Conservation (phyloP, 2,797 vertebrate genomes). For the Pseudochirops corinnae region DNA sequence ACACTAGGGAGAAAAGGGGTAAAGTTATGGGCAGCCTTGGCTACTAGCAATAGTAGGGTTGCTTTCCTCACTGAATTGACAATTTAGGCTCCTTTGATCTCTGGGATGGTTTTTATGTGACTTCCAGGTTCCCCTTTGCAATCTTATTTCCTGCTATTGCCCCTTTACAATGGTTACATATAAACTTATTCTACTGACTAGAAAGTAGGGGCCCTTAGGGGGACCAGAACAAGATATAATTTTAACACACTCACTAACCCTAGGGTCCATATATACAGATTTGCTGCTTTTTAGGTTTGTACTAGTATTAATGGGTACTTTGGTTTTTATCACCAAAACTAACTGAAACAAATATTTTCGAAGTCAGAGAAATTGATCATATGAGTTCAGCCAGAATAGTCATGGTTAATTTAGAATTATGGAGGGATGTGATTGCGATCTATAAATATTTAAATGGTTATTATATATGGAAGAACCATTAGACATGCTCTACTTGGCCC, state of each 20-base stretch:
- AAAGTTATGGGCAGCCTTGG: not conserved
- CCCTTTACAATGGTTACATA: not conserved
- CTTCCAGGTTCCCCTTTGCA: not conserved
- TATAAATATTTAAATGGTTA: not conserved
- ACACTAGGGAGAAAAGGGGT: conserved; percentile 23
- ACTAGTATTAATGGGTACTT: not conserved
- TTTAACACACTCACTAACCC: not conserved
- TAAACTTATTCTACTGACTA: not conserved
- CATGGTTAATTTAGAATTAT: not conserved
- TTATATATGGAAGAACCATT: not conserved
- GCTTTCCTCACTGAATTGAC: not conserved
- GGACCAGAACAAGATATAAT: no score
- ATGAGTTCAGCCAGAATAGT: not conserved
- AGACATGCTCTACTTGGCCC: not conserved
- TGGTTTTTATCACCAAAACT: not conserved
- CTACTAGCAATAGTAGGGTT: not conserved
- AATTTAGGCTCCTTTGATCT: not conserved
- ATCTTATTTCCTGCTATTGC: not conserved
- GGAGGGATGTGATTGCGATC: not conserved
- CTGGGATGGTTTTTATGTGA: not conserved
- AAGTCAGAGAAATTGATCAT: not conserved
- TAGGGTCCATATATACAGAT: not conserved
- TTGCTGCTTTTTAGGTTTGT: not conserved
- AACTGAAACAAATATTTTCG: not conserved
- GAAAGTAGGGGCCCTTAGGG: not conserved